Evolutionary conservation across 2,113 vertebrate genomes (phyloP).

Genomic region (Artemisiospiza belli): DNA sequence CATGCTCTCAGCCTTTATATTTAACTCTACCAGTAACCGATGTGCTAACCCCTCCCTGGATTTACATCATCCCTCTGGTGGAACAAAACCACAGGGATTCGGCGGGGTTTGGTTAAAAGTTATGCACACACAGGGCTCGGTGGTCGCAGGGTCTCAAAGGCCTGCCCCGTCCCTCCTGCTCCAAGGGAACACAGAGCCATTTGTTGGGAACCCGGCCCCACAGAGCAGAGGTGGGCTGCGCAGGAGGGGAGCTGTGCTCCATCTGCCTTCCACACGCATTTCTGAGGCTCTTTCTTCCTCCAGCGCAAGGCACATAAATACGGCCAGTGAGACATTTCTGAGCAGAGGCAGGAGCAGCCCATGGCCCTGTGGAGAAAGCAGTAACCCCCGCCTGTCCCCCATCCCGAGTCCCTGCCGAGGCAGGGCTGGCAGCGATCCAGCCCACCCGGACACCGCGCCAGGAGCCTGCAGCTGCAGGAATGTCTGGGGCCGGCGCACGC

Average conservation of each 20-base stretch:
- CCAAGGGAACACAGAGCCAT: background rate
- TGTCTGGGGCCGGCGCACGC: conserved; percentile 32
- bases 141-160: background rate
- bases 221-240: background rate
- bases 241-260: background rate
- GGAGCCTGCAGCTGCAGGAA: conserved; percentile 70
- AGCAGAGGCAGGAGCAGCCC: background rate
- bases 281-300: conserved; percentile 24
- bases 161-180: background rate
- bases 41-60: background rate
- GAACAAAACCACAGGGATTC: background rate
- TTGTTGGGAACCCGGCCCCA: background rate
- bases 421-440: conserved; percentile 41
- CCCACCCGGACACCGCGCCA: background rate
- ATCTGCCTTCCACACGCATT: background rate
- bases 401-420: conserved; percentile 14
- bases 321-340: background rate
- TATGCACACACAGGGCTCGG: background rate
- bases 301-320: background rate
- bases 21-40: background rate
- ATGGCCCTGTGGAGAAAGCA: background rate
- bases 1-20: background rate
- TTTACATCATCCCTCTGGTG: background rate
- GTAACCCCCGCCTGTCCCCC: background rate
- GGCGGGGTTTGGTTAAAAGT: background rate